Evolutionary conservation across 2,888 invertebrate genomes (phyloP).

Genomic region (Cephus nigrinus): DNA sequence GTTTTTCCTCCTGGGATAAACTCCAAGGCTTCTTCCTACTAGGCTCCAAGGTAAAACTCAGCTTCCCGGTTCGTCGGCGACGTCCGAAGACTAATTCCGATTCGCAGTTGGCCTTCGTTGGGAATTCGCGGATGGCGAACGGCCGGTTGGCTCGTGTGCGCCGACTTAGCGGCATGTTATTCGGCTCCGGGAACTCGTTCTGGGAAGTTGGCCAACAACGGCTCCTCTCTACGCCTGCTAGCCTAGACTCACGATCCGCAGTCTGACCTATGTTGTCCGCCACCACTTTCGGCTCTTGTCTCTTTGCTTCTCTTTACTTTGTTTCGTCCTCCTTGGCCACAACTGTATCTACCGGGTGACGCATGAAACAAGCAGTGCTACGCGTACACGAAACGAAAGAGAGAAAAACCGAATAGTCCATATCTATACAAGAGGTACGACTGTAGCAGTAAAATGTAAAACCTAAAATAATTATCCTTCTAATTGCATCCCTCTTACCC

Average conservation of each 20-base stretch:
- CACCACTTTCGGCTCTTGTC: constrained; percentile 6
- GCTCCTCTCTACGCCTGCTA: background rate
- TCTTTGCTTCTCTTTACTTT: constrained; percentile 1
- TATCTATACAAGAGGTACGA: background rate
- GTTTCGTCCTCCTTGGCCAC: background rate
- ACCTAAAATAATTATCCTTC: background rate
- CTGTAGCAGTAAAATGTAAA: background rate
- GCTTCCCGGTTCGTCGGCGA: background rate
- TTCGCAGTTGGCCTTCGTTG: background rate
- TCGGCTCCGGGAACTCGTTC: constrained; percentile 7
- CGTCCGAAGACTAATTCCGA: background rate
- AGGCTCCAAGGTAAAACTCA: background rate
- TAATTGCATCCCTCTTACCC: background rate
- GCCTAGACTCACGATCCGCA: constrained; percentile 2
- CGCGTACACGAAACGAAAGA: background rate
- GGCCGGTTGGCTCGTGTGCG: background rate
- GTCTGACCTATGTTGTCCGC: constrained; percentile 4
- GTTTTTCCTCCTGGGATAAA: background rate
- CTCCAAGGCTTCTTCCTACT: background rate
- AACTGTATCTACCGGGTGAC: background rate
- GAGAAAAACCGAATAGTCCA: background rate
- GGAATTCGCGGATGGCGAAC: constrained; percentile 5
- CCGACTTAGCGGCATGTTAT: background rate
- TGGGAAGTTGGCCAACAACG: constrained; percentile 4
- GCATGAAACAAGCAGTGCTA: background rate